A percentile compares a stretch with the other conserved stretches of the same genome.
Evolutionary conservation across 2,797 vertebrate species (phyloP).

Genomic region (Pelobates cultripes): DNA sequence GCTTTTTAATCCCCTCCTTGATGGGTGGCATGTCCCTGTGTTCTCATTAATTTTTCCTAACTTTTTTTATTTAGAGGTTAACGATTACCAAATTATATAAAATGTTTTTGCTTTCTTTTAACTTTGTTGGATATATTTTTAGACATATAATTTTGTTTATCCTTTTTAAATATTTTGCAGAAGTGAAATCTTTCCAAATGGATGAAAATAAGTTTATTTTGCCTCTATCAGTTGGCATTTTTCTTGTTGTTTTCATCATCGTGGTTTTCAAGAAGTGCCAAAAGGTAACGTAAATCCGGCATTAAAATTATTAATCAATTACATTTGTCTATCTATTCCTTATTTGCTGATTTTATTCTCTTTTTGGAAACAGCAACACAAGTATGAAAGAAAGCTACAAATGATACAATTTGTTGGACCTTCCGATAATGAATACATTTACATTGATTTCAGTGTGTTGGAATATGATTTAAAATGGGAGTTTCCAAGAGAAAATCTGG

Average conservation of each 20-base stretch:
- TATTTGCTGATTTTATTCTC: slow-evolving; percentile 24
- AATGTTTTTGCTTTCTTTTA: no score
- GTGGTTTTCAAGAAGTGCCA: slow-evolving; percentile 70
- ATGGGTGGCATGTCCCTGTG: no score
- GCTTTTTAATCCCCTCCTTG: no score
- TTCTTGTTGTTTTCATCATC: slow-evolving; percentile 54
- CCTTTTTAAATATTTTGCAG: slow-evolving; percentile 64
- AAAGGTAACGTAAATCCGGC: slow-evolving; percentile 70
- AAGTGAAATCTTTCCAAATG: slow-evolving; percentile 56
- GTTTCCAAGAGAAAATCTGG: slow-evolving; percentile 94
- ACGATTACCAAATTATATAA: no score
- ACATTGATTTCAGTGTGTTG: slow-evolving; percentile 89
- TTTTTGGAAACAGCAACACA: slow-evolving; percentile 77
- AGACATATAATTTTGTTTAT: background rate
- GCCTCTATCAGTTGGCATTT: slow-evolving; percentile 62
- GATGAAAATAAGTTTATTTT: slow-evolving; percentile 60
- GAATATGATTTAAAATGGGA: slow-evolving; percentile 91
- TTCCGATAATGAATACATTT: slow-evolving; percentile 91
- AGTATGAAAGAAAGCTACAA: slow-evolving; percentile 87
- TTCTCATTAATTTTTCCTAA: no score
- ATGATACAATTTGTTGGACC: slow-evolving; percentile 88
- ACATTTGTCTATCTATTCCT: background rate
- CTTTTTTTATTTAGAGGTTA: no score
- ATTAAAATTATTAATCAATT: background rate
- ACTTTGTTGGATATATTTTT: no score